phyloP scores from a whole-genome alignment of 2,888 invertebrate species.

The Campoplex nolae region DNA sequence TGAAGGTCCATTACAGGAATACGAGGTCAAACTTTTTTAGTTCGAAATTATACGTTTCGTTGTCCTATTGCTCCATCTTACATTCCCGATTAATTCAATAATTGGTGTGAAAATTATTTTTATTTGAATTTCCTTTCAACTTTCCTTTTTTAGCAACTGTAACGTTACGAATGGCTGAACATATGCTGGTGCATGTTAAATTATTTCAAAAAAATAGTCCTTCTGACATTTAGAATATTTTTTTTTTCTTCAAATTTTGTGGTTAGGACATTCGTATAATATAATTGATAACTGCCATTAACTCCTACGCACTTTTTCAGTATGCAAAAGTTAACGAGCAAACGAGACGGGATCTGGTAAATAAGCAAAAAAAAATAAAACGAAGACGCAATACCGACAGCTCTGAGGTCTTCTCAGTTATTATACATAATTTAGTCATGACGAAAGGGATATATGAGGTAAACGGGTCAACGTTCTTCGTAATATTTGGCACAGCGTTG shows the following conservation, averaged over 20 bases:
- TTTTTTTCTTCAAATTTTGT: neutral
- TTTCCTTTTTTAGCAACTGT: neutral
- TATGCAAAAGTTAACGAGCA: conserved; percentile 9
- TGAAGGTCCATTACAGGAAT: neutral
- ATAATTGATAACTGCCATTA: conserved; percentile 18
- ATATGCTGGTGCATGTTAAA: no score
- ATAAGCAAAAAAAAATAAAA: conserved; percentile 12
- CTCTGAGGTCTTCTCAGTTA: conserved; percentile 30
- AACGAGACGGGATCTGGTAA: conserved; percentile 19
- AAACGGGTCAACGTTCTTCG: conserved; percentile 64
- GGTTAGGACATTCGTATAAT: neutral
- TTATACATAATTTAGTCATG: conserved; percentile 60
- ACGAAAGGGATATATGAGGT: conserved; percentile 57
- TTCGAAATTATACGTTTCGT: neutral
- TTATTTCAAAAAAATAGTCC: neutral
- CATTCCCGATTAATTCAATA: neutral
- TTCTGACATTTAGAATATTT: neutral
- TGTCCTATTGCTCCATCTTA: neutral
- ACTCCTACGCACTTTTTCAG: conserved; percentile 4
- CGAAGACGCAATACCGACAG: conserved; percentile 31
- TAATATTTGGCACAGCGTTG: conserved; percentile 62
- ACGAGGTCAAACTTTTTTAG: conserved; percentile 1
- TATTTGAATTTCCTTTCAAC: neutral
- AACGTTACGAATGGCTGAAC: no score
- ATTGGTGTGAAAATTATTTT: neutral